Evolutionary conservation across 2,888 invertebrate genomes (phyloP), one percentile per base, ranked within the genome.

Genomic region (Prosopocoilus inquinatus): DNA sequence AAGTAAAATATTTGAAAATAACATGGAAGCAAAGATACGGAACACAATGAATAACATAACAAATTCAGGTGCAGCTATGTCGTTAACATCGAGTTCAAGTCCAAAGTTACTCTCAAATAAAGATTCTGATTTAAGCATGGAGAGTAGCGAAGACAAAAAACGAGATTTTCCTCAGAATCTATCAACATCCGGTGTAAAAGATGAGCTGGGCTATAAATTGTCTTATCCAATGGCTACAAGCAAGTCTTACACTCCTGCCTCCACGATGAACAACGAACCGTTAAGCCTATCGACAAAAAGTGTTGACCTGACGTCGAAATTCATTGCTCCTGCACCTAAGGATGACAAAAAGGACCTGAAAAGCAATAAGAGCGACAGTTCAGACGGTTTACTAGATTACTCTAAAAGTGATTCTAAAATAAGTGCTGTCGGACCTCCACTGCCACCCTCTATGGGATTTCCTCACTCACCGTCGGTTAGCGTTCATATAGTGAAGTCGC

Each of bases 401-500:
- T 86, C 87, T 0, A 80, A 84, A 9, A 45, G 59, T 8, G 43
- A 58, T 43, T 52, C 53, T 12, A 57, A 53, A 43, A 12, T 46
- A 8, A 45, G 43, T n/a, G 20, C n/a, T n/a, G 9, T 46, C 20
- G 39, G 44, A 9, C 52, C 47, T 33, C 41, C 57, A 44, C 28
- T 56, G 12, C 38, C 49, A 3, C 12, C 49, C 7, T 33, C 50
- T 7, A 49, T 49, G 34, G 47, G 73, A 9, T 81, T 80, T 60
- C 81, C 83, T 1, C 77, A 79, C 11, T 85, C 87, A 55, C 88
- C 89, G 4, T 86, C 87, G 2, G 82, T 89, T 44, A 87, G 88
- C 53, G 82, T 90, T 64, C 89, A 88, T 72, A 85, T 90, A 59
- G 87, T 90, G 41, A 89, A 90, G 71, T 88, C 89, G 52, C 89